Evolutionary conservation across 92 coral and sea anemone species (phyloP).

Genomic region (Parazoanthus darwini): DNA sequence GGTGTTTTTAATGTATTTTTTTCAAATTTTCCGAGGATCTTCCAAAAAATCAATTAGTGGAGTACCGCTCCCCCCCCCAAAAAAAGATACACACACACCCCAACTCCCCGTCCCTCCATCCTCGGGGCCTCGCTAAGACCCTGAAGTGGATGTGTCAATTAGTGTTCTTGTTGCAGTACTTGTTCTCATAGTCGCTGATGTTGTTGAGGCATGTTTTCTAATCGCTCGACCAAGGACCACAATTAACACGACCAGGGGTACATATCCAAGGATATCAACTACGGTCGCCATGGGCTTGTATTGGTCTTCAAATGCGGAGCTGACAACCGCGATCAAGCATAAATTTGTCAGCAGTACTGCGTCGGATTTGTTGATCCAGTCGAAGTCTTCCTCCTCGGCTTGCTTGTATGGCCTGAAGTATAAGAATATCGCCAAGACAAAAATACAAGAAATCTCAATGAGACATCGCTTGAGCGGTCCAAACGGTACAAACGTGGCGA

Average conservation of each 20-base stretch:
- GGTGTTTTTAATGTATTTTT: too few relatives aligned
- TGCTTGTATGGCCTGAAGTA: slow-evolving; percentile 44
- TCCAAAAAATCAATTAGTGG: too few relatives aligned
- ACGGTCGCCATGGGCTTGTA: neutral
- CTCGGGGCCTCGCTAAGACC: neutral
- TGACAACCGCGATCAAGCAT: slow-evolving; percentile 64
- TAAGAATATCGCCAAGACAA: slow-evolving; percentile 32
- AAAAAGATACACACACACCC: too few relatives aligned
- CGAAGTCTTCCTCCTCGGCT: slow-evolving; percentile 38
- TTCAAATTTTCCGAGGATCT: too few relatives aligned
- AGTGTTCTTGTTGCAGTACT: neutral
- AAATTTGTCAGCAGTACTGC: slow-evolving; percentile 76
- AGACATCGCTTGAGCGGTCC: slow-evolving; percentile 2
- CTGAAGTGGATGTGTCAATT: neutral
- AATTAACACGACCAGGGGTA: slow-evolving; percentile 64
- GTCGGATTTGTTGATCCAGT: slow-evolving; percentile 83
- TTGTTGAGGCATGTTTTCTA: neutral
- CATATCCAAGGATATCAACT: slow-evolving; percentile 59
- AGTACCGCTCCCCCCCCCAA: too few relatives aligned
- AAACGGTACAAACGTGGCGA: slow-evolving; percentile 16
- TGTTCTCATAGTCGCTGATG: neutral
- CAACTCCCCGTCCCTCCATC: too few relatives aligned
- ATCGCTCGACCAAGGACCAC: slow-evolving; percentile 21
- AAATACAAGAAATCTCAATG: slow-evolving; percentile 23
- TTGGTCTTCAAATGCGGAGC: slow-evolving; percentile 57